Evolutionary conservation across 2,888 invertebrate genomes (phyloP), one percentile per base, ranked within the genome.

Genomic region (Brachynemurus nebulosus): DNA sequence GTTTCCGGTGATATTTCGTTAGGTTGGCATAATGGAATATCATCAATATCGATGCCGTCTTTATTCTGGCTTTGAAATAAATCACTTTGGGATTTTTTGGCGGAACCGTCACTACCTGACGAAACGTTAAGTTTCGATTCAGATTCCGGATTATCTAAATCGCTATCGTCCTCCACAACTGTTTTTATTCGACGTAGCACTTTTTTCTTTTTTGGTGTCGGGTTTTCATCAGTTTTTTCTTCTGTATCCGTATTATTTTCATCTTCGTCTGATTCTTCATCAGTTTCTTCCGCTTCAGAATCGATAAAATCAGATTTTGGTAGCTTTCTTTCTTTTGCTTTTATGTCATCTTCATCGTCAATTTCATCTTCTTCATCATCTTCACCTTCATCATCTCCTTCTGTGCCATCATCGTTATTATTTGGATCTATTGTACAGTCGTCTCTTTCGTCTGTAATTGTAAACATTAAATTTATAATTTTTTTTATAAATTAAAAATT

Each of bases 301-400:
- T 63, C 60, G 14, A 64, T 45, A 53, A 62, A 62, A 19, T 45
- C 54, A 38, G 57, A 58, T 47, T 47, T 48, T n/a, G n/a, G n/a
- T n/a, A n/a, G n/a, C 21, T 58, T 58, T 45, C 64, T 60, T 37
- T 66, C 67, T 47, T 62, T 61, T 37, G 68, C 67, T 5, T 70
- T 66, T 52, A 67, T 69, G 49, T 69, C 69, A 35, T 74, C 73
- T 52, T 72, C 71, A 44, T 57, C 59, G 36, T 68, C 66, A 49
- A 71, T 70, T 44, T 69, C 67, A 19, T 68, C 61, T 33, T 63
- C 63, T 16, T 59, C 57, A 44, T 65, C 69, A 12, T 57, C 60
- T 20, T 63, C 60, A 42, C 65, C 64, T 34, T 65, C 65, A 16
- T 63, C 62, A 45, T 54, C 53, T 7, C 53, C 56, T 16, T 55